Conservation (phyloP, 2,797 vertebrate species). For the Orientallactaga sibirica region DNA sequence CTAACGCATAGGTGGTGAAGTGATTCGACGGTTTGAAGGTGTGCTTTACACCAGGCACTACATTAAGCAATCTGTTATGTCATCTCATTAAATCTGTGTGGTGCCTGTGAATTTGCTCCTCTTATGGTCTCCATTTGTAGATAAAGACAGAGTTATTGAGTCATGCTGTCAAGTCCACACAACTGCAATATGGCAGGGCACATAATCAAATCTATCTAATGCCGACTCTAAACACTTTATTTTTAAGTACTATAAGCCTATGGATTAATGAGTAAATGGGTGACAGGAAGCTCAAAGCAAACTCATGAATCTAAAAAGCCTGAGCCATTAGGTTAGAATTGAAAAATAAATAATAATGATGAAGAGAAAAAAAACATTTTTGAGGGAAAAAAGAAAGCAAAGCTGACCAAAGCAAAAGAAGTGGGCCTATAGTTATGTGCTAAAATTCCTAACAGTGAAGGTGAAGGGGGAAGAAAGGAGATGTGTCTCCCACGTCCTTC, state of each 20-base stretch:
- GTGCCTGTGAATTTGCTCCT: neutral
- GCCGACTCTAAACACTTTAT: neutral
- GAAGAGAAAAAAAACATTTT: neutral
- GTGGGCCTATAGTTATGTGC: neutral
- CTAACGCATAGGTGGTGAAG: neutral
- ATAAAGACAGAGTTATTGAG: conserved; percentile 12
- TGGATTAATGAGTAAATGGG: neutral
- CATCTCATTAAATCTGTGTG: neutral
- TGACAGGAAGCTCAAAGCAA: neutral
- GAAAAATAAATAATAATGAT: neutral
- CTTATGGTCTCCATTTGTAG: neutral
- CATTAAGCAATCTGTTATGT: neutral
- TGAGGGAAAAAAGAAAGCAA: neutral
- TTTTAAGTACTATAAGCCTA: neutral
- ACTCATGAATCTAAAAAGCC: neutral
- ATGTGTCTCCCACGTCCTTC: neutral
- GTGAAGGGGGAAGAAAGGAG: neutral
- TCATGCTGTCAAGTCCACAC: neutral
- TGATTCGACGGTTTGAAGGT: neutral
- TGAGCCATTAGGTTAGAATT: neutral
- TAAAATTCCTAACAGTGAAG: neutral
- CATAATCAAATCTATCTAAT: neutral
- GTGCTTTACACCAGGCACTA: neutral
- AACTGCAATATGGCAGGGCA: neutral
- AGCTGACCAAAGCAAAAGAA: conserved; percentile 12